phyloP scores from a whole-genome alignment of 1,140 invertebrate genomes.

The Adoxophyes honmai region DNA sequence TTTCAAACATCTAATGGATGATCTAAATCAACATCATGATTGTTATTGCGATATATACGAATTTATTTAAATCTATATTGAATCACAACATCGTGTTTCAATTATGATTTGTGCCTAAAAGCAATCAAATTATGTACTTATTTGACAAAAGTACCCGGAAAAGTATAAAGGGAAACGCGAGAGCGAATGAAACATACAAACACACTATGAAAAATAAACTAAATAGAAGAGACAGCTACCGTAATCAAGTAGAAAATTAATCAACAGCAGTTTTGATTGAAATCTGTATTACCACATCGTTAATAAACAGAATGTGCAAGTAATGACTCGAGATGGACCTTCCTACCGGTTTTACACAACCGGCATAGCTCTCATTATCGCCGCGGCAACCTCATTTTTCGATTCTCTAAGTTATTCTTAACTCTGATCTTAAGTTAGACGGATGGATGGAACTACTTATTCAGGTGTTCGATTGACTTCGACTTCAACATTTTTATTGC shows the following conservation, averaged over 20 bases:
- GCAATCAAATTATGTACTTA: no score
- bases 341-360: constrained; percentile 71
- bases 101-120: neutral
- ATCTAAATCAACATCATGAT: constrained; percentile 3
- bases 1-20: constrained; percentile 2
- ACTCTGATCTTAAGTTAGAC: neutral
- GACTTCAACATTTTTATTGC: no score
- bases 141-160: neutral
- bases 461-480: neutral
- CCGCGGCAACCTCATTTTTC: constrained; percentile 48
- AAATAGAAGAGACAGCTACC: constrained; percentile 44
- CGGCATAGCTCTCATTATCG: constrained; percentile 46
- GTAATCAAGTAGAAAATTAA: constrained; percentile 68
- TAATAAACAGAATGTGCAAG: constrained; percentile 46
- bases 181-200: neutral
- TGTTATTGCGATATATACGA: constrained; percentile 3
- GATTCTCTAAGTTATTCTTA: constrained; percentile 28
- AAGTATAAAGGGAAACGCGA: no score
- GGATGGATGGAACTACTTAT: neutral
- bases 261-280: constrained; percentile 63
- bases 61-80: neutral
- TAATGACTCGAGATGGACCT: constrained; percentile 58
- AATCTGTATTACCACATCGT: constrained; percentile 58
- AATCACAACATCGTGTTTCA: neutral
- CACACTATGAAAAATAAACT: constrained; percentile 3